Conservation (phyloP, 2,888 invertebrate genomes). For the Polydesmus complanatus region DNA sequence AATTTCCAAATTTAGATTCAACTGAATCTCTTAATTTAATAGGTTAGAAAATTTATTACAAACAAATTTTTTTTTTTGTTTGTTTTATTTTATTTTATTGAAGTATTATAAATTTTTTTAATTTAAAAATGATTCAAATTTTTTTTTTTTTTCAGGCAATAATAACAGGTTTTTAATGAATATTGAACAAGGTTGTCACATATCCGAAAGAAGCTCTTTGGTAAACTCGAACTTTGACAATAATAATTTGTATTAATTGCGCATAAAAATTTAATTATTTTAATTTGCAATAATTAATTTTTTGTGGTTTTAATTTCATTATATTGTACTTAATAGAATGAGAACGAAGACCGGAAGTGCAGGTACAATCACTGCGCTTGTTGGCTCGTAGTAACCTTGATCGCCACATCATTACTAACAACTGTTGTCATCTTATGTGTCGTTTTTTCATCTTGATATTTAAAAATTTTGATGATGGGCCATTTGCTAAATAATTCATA, state of each 20-base stretch:
- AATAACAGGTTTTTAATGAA: slow-evolving; percentile 11
- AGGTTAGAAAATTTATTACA: background rate
- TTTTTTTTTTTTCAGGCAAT: slow-evolving; percentile 13
- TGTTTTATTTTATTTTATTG: background rate
- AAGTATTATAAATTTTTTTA: too few species aligned
- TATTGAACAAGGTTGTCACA: slow-evolving; percentile 6
- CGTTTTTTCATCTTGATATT: slow-evolving; percentile 25
- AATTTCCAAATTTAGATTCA: slow-evolving; percentile 4
- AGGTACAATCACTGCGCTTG: slow-evolving; percentile 26
- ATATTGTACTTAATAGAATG: background rate
- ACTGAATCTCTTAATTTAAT: slow-evolving; percentile 3
- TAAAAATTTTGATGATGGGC: too few species aligned
- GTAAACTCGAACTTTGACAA: background rate
- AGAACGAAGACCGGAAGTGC: slow-evolving; percentile 25
- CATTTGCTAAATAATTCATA: too few species aligned
- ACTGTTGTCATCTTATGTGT: slow-evolving; percentile 26
- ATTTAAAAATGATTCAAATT: too few species aligned
- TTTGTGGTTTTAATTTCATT: background rate
- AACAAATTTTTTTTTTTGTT: background rate
- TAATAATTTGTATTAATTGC: too few species aligned
- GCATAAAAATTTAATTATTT: too few species aligned
- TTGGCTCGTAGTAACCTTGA: slow-evolving; percentile 25
- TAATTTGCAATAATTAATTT: background rate
- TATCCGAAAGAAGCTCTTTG: slow-evolving; percentile 11
- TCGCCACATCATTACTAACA: slow-evolving; percentile 24